Percentiles rank a stretch among this genome's conserved stretches.
Conservation (phyloP, 2,113 vertebrate species). For the Pao palembangensis region DNA sequence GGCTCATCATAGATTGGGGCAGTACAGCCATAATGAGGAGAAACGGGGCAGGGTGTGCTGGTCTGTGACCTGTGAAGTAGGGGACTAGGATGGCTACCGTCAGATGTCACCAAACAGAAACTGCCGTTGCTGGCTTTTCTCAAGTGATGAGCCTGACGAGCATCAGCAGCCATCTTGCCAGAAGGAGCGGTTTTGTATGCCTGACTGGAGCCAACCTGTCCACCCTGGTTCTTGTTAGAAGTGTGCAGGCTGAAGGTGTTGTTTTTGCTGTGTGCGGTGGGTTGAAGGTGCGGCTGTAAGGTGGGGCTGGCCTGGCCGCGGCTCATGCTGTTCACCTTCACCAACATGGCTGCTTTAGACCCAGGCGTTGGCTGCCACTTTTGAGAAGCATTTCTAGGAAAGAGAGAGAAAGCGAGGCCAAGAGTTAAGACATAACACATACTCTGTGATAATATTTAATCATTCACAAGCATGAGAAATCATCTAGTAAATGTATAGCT, state of each 20-base stretch:
- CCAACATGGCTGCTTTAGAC: slow-evolving; percentile 85
- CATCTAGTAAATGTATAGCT: slow-evolving; percentile 14
- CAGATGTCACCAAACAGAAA: slow-evolving; percentile 78
- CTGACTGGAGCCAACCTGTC: slow-evolving; percentile 61
- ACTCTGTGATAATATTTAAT: neutral
- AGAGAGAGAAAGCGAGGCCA: slow-evolving; percentile 13
- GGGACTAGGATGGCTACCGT: slow-evolving; percentile 62
- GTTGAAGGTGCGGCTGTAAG: slow-evolving; percentile 61
- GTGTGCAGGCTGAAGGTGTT: slow-evolving; percentile 62
- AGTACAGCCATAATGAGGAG: slow-evolving; percentile 79
- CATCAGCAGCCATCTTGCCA: slow-evolving; percentile 55
- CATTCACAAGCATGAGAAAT: slow-evolving; percentile 5
- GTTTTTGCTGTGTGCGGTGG: slow-evolving; percentile 55
- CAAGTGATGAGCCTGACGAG: slow-evolving; percentile 80
- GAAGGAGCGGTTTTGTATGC: slow-evolving; percentile 69
- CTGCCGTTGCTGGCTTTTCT: slow-evolving; percentile 84
- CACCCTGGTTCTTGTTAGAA: slow-evolving; percentile 61
- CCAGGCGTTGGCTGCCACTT: slow-evolving; percentile 84
- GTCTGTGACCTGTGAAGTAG: slow-evolving; percentile 70
- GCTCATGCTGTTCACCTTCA: slow-evolving; percentile 83
- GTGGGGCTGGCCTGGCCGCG: slow-evolving; percentile 64
- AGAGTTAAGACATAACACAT: neutral
- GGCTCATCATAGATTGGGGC: slow-evolving; percentile 83
- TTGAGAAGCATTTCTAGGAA: slow-evolving; percentile 70
- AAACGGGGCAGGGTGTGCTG: slow-evolving; percentile 74